Base-by-base conservation (phyloP, 1,140 invertebrate genomes). In the Aplysia californica region DNA sequence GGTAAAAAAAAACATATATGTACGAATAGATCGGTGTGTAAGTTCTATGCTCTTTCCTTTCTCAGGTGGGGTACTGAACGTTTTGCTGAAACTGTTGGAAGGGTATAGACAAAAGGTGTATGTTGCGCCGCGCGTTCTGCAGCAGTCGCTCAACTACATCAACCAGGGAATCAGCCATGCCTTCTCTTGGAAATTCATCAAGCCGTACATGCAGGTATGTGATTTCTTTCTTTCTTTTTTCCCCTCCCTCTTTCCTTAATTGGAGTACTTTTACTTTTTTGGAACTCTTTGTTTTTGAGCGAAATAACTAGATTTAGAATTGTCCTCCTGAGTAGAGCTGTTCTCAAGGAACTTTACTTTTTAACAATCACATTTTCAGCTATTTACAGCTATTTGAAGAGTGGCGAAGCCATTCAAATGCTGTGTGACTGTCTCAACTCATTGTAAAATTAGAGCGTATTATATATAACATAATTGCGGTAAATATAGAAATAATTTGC, bases 141-240 rank as follows among this genome's bases (percentile, higher is more conserved):
- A 98, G 86, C 95, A 97, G 85, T 94, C 94, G 23, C 91, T 99
- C 33, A 95, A 95, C 87, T 98, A 98, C 87, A 92, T 98, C 56
- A 95, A 96, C 88, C 94, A 95, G 86, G 95, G 93, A 76, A 90
- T 93, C 44, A 87, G 87, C 61, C 97, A 99, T 90, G 94, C 96
- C 1, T 94, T 94, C 84, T 97, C 97, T 0, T 99, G 98, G 98
- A 98, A 97, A 88, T 93, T 97, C 80, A 92, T 99, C 65, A 99
- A 99, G 88, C 95, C 95, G 21, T 96, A 99, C 87, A 91, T 92
- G 76, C 83, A 87, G 81, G 90, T 91, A 80, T 82, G 78, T 78
- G n/a, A n/a, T n/a, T 41, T 29, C 3, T 72, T 65, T 21, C 2
- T 23, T 35, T 31, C 31, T 21, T 2, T 50, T 66, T 2, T 50